Evolutionary conservation across 2,797 vertebrate genomes (phyloP), one percentile per base, ranked within the genome.

Genomic region (Toxotes lorentzi): DNA sequence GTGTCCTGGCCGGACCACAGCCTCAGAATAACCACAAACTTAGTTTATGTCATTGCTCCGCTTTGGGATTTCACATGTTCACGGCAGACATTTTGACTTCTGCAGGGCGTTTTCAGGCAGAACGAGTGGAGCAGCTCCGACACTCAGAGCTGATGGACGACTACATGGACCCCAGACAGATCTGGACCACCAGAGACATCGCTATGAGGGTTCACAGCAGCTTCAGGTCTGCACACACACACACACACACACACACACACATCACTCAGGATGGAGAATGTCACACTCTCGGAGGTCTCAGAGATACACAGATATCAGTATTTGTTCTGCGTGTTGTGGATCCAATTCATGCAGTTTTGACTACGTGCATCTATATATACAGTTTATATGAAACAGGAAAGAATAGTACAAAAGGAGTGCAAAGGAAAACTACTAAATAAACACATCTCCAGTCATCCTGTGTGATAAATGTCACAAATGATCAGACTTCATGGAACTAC

Each of bases 111-210:
- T 98, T 99, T 90, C 97, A 97, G 62, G 94, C 94, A 4, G 96
- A 97, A 68, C 94, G 95, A 24, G 91, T 95, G 34, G 95, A 97
- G 38, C 88, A 97, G 60, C 91, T 95, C 78, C 95, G 95, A 91
- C 96, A 95, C 68, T 90, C 95, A 3, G 96, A 97, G 82, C 92
- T 96, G 62, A 86, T 95, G 58, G 96, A 97, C 2, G 93, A 97
- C 32, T 95, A 96, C 73, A 82, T 97, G 95, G 97, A 97, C 14
- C 77, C 95, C 61, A 96, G 96, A 74, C 91, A 96, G 64, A 90
- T 93, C 0, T 97, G 97, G 97, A 97, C 95, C 34, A 98, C 97
- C 56, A 96, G 95, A 83, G 97, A 99, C 50, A 95, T 99, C 0
- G 96, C 97, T 0, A 84, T 99, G 71, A 96, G 93, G 3, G 95